Evolutionary conservation across 2,797 vertebrate species (phyloP).

Genomic region (Gymnopithys bicolor): DNA sequence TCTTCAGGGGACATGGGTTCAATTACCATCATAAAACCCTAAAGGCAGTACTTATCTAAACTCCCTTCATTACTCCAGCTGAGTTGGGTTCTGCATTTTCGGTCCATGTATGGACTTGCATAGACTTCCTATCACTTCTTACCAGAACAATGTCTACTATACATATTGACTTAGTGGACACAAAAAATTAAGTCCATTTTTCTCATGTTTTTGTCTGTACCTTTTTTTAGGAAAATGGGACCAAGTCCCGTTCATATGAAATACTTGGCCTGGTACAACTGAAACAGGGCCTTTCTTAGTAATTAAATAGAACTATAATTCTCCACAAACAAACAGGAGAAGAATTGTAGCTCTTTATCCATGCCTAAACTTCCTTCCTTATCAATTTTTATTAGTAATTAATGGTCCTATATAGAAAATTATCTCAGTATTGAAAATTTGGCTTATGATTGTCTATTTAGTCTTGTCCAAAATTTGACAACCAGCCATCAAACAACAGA

Average conservation of each 20-base stretch:
- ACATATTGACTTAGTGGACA: not conserved
- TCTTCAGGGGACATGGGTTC: not conserved
- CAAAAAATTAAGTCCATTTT: not conserved
- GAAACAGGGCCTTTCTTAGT: not conserved
- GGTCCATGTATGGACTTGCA: not conserved
- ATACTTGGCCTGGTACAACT: not conserved
- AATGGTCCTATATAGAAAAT: not conserved
- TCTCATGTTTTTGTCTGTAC: not conserved
- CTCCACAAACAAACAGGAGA: not conserved
- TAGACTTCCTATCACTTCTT: not conserved
- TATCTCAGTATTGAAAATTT: not conserved
- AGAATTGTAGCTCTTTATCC: not conserved
- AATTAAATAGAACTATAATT: not conserved
- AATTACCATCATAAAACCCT: not conserved
- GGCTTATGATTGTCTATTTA: fast-evolving
- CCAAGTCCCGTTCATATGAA: not conserved
- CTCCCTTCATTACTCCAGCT: not conserved
- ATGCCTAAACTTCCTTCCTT: not conserved
- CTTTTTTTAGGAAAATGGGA: not conserved
- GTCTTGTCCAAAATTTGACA: not conserved
- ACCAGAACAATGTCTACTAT: not conserved
- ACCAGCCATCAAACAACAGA: not conserved
- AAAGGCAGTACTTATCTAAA: not conserved
- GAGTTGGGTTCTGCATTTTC: not conserved
- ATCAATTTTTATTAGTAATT: not conserved